A percentile compares a stretch with the other conserved stretches of the same genome.
Conservation (phyloP, 2,113 vertebrate species). For the Anhinga anhinga region DNA sequence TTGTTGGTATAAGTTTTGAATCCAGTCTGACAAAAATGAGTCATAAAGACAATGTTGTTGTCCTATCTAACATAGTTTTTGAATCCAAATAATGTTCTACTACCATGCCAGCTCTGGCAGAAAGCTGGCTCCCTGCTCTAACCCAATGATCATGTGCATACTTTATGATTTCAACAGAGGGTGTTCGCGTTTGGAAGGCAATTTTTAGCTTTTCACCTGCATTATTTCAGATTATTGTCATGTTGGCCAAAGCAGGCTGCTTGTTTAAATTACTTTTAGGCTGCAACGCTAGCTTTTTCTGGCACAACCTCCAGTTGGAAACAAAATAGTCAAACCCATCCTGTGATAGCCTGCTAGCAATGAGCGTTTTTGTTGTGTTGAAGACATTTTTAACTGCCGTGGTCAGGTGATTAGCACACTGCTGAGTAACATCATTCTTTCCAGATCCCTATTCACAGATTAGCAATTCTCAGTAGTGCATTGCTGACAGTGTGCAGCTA, state of each 20-base stretch:
- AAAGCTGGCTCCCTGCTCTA: conserved; percentile 32
- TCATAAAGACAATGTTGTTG: conserved; percentile 61
- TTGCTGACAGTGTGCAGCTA: not conserved
- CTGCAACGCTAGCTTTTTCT: not conserved
- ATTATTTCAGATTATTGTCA: not conserved
- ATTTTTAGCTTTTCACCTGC: conserved; percentile 28
- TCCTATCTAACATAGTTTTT: conserved; percentile 51
- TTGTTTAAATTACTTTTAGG: not conserved
- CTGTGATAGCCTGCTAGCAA: not conserved
- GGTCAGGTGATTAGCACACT: conserved; percentile 50
- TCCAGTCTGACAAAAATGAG: conserved; percentile 68
- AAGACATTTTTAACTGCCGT: not conserved
- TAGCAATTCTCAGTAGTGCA: not conserved
- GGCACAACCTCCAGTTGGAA: not conserved
- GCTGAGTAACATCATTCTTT: conserved; percentile 41
- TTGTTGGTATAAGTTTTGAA: conserved; percentile 72
- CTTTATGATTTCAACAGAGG: conserved; percentile 1
- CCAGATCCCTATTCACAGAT: conserved; percentile 20
- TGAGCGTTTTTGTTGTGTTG: not conserved
- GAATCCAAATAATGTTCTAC: conserved; percentile 58
- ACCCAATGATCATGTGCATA: not conserved
- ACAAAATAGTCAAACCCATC: not conserved
- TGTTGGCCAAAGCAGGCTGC: not conserved
- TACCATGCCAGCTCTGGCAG: conserved; percentile 24
- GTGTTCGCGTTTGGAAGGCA: not conserved